phyloP scores from a whole-genome alignment of 2,797 vertebrate species.

The Pterois miles region DNA sequence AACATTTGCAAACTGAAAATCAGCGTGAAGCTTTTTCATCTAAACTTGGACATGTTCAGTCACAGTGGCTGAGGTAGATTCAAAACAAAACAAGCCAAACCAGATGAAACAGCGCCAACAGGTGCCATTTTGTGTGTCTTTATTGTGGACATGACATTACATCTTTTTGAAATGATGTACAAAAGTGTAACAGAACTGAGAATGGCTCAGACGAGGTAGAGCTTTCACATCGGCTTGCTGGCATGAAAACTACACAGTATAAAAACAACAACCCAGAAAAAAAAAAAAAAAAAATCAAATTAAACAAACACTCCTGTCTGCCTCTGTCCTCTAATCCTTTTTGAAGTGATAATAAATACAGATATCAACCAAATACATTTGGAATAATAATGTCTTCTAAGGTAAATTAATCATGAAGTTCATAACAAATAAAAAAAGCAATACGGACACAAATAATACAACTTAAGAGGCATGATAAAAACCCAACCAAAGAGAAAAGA shows the following conservation, averaged over 20 bases:
- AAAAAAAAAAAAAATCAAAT: slow-evolving; percentile 68
- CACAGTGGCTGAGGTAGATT: slow-evolving; percentile 25
- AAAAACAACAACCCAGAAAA: slow-evolving; percentile 65
- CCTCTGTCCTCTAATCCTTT: slow-evolving; percentile 82
- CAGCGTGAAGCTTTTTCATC: slow-evolving; percentile 52
- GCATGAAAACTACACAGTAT: slow-evolving; percentile 87
- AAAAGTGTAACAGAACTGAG: slow-evolving; percentile 89
- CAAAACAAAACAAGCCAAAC: slow-evolving; percentile 41
- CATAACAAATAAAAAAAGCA: slow-evolving; percentile 78
- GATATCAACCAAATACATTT: slow-evolving; percentile 87
- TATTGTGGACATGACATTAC: slow-evolving; percentile 94
- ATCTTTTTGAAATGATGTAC: slow-evolving; percentile 89
- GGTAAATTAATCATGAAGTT: slow-evolving; percentile 84
- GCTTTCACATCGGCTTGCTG: slow-evolving; percentile 89
- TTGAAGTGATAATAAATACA: slow-evolving; percentile 93
- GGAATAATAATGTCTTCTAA: slow-evolving; percentile 87
- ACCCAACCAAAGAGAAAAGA: slow-evolving; percentile 58
- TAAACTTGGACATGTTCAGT: slow-evolving; percentile 50
- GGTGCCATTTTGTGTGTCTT: slow-evolving; percentile 83
- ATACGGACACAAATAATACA: slow-evolving; percentile 77
- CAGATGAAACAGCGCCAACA: slow-evolving; percentile 51
- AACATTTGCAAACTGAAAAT: slow-evolving; percentile 13
- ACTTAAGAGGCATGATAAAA: slow-evolving; percentile 68
- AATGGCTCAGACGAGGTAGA: slow-evolving; percentile 95
- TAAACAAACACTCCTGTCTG: slow-evolving; percentile 73